Evolutionary conservation across 2,888 invertebrate genomes (phyloP), one percentile per base, ranked within the genome.

Genomic region (Chrysina gloriosa): DNA sequence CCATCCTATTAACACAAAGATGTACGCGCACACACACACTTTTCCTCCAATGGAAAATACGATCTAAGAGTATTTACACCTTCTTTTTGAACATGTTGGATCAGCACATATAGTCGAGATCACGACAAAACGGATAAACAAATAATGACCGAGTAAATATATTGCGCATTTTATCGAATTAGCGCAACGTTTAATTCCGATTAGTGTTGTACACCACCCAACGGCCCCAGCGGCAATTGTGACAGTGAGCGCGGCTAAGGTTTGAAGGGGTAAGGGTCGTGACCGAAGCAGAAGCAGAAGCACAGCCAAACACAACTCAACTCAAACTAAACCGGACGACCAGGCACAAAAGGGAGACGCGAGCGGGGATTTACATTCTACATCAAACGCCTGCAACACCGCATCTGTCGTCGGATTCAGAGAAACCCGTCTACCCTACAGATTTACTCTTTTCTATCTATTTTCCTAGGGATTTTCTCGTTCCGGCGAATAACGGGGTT

Each of bases 1-100:
- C 81, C 82, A 82, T 82, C 77, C 77, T 81, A 78, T 65, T 34
- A 36, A 67, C 65, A 34, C 36, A 61, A 58, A 63, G 68, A 54
- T 14, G 11, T 39, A 16, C 7, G n/a, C 69, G 67, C 67, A 68
- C 58, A 65, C 25, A 48, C 48, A 56, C 66, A 48, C 48, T 23
- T 52, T 23, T 52, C 5, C 4, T 31, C 42, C 9, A 14, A 50
- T 65, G 66, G 63, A 71, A 67, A 67, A 68, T 66, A 65, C 47
- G 25, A 23, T 25, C 9, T 39, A 31, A 42, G 25, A 52, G 65
- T 67, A 45, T 70, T 48, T 68, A 64, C 68, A 68, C 54, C 69
- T 63, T 61, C 21, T 58, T 50, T 48, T 56, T 34, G 23, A 34
- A 36, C 31, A 47, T 47, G 27, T 50, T 50, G 56, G 64, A 58